These are phyloP conservation scores for Ceratothoa steindachneri DNA, from an alignment of 2,888 invertebrate species.

Conservation along the genomic window DNA sequence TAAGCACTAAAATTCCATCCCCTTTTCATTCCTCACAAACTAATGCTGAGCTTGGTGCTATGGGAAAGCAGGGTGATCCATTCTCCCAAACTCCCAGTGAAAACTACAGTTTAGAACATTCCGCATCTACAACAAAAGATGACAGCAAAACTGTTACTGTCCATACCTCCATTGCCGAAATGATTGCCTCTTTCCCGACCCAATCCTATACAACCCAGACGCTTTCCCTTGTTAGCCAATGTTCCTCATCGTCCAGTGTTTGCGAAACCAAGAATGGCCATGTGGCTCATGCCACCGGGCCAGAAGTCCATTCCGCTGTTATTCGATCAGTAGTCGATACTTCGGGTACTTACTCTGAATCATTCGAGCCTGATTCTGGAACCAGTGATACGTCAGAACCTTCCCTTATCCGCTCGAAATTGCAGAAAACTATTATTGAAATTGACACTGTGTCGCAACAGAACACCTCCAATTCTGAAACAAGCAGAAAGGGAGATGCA, in stretches of 20 bases:
- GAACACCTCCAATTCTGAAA: not conserved
- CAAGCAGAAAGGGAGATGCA: not conserved
- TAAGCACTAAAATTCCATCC: no score
- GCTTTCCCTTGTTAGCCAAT: not conserved
- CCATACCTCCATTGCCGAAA: not conserved
- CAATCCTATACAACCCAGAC: not conserved
- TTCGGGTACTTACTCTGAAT: constrained; percentile 24
- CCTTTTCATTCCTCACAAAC: no score
- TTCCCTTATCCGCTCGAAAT: not conserved
- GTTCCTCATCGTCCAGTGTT: not conserved
- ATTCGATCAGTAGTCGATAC: not conserved
- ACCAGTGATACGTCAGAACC: constrained; percentile 20
- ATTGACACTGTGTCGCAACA: not conserved
- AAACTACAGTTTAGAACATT: no score
- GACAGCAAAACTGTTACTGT: not conserved
- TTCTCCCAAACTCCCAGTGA: no score
- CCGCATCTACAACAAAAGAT: no score
- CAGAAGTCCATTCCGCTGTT: not conserved
- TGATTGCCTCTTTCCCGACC: not conserved
- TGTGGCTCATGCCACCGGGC: not conserved
- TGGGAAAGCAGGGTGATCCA: no score
- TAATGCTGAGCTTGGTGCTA: no score
- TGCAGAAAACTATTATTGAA: not conserved
- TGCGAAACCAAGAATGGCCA: not conserved
- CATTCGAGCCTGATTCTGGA: constrained; percentile 27